Evolutionary conservation across 2,888 invertebrate genomes (phyloP).

Genomic region (Nysson spinosus): DNA sequence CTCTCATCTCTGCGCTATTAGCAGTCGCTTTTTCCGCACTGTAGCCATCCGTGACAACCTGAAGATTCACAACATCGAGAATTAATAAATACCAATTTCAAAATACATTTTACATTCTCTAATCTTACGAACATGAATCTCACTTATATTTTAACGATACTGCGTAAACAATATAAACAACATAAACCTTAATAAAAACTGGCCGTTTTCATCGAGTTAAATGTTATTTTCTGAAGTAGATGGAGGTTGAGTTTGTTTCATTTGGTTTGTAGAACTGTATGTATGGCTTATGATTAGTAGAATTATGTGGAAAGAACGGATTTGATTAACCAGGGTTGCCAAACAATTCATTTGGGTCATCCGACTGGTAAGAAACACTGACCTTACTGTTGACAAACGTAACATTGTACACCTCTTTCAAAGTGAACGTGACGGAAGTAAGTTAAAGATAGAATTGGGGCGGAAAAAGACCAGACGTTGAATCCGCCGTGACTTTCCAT

Average conservation of each 20-base stretch:
- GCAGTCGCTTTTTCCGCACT: slow-evolving; percentile 88
- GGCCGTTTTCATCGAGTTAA: too few species aligned
- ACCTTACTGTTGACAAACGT: slow-evolving; percentile 22
- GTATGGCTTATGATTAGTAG: too few species aligned
- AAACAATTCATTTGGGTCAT: not conserved
- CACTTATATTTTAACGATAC: too few species aligned
- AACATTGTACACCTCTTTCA: not conserved
- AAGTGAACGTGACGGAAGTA: slow-evolving; percentile 24
- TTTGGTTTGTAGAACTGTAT: too few species aligned
- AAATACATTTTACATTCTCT: not conserved
- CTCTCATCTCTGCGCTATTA: slow-evolving; percentile 85
- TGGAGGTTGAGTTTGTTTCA: too few species aligned
- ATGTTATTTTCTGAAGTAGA: too few species aligned
- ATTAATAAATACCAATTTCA: not conserved
- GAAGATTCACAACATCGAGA: slow-evolving; percentile 41
- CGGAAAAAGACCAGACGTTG: slow-evolving; percentile 31
- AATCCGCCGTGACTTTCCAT: slow-evolving; percentile 24
- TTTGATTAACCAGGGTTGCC: not conserved
- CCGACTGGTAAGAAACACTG: slow-evolving; percentile 2
- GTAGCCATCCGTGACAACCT: slow-evolving; percentile 88
- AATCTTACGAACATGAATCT: too few species aligned
- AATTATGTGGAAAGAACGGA: not conserved
- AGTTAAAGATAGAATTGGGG: slow-evolving; percentile 41
- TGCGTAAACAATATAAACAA: too few species aligned
- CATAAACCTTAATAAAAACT: too few species aligned